phyloP scores from a whole-genome alignment of 1,140 invertebrate genomes.

The Sitobion miscanthi region DNA sequence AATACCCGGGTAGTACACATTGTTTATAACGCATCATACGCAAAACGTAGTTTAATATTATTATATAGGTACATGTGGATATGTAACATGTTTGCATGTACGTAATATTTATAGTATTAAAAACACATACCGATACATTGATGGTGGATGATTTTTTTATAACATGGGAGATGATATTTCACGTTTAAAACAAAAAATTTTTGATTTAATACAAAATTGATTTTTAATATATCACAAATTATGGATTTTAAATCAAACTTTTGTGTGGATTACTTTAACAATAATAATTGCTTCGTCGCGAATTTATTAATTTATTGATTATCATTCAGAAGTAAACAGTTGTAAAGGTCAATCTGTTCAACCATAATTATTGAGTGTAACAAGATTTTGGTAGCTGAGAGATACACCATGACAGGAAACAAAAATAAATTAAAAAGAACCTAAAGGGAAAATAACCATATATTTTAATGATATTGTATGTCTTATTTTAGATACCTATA shows the following conservation, averaged over 20 bases:
- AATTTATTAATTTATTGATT: neutral
- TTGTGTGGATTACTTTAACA: neutral
- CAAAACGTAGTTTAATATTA: neutral
- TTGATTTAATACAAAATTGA: neutral
- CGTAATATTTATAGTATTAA: neutral
- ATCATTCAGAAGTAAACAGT: neutral
- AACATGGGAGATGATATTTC: neutral
- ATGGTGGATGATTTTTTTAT: neutral
- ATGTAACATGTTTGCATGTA: neutral
- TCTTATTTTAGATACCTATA: too few relatives aligned
- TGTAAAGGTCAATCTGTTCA: neutral
- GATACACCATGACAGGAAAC: too few relatives aligned
- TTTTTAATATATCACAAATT: neutral
- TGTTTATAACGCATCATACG: neutral
- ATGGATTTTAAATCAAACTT: neutral
- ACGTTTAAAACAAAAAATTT: neutral
- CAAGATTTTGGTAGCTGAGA: neutral
- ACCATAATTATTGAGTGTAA: neutral
- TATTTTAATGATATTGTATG: neutral
- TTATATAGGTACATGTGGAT: neutral
- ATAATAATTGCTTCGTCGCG: neutral
- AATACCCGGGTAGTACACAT: neutral
- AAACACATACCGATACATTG: neutral
- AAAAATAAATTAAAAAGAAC: neutral
- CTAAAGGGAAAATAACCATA: neutral